Conservation (phyloP, 2,888 invertebrate genomes). For the Siphlonurus alternatus region DNA sequence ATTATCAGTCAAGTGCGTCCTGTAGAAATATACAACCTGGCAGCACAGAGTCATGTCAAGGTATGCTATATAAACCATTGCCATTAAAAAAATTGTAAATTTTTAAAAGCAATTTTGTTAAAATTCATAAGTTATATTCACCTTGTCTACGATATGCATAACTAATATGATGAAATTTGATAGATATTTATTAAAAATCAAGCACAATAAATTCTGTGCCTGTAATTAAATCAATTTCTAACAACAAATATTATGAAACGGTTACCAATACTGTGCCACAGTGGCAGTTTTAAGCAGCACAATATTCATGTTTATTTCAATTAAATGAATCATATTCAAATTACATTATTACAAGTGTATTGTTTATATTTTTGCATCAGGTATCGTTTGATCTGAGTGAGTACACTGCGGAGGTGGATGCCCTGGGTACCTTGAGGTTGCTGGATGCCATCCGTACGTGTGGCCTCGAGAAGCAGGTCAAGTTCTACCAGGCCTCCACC, state of each 20-base stretch:
- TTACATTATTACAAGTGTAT: too few relatives aligned
- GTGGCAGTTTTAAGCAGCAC: too few relatives aligned
- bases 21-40: slow-evolving; percentile 92
- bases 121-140: neutral
- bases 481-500: slow-evolving; percentile 91
- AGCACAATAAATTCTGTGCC: too few relatives aligned
- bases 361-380: slow-evolving; percentile 25
- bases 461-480: slow-evolving; percentile 59
- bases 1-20: slow-evolving; percentile 65
- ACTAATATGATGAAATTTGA: too few relatives aligned
- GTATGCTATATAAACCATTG: too few relatives aligned
- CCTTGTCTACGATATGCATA: too few relatives aligned
- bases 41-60: slow-evolving; percentile 98
- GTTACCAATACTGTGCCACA: too few relatives aligned
- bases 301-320: too few relatives aligned
- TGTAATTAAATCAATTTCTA: too few relatives aligned
- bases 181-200: neutral
- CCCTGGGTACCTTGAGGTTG: slow-evolving; percentile 78
- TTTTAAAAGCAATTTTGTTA: neutral
- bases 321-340: too few relatives aligned
- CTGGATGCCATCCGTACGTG: slow-evolving; percentile 85
- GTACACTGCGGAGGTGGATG: slow-evolving; percentile 97
- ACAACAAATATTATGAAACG: too few relatives aligned
- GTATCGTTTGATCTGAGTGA: slow-evolving; percentile 95
- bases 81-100: neutral